Evolutionary conservation across 1,140 invertebrate species (phyloP).

Genomic region (Monochamus saltuarius): DNA sequence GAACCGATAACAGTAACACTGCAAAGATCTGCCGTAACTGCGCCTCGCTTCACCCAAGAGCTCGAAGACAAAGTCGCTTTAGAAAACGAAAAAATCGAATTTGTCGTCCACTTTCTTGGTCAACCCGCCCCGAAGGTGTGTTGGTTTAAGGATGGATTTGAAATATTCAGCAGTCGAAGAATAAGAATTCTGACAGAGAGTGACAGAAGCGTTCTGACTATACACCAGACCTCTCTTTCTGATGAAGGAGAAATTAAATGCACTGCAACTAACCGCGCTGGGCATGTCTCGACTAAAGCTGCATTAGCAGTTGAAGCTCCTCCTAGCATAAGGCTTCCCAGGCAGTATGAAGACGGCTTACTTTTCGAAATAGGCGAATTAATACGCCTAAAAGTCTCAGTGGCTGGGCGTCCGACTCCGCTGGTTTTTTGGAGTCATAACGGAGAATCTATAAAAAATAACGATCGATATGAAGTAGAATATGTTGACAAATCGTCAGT

Average conservation of each 20-base stretch:
- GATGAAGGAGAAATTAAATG: slow-evolving; percentile 89
- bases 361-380: slow-evolving; percentile 46
- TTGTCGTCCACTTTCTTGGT: slow-evolving; percentile 78
- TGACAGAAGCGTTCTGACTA: slow-evolving; percentile 75
- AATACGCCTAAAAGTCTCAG: slow-evolving; percentile 55
- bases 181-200: slow-evolving; percentile 76
- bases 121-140: slow-evolving; percentile 80
- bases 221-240: slow-evolving; percentile 73
- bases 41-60: slow-evolving; percentile 68
- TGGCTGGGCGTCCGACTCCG: slow-evolving; percentile 85
- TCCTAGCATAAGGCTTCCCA: slow-evolving; percentile 73
- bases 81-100: slow-evolving; percentile 82
- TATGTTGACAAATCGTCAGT: slow-evolving; percentile 69
- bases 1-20: slow-evolving; percentile 75
- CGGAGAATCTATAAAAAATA: slow-evolving; percentile 66
- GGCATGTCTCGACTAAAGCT: slow-evolving; percentile 74
- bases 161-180: slow-evolving; percentile 79
- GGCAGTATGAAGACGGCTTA: slow-evolving; percentile 77
- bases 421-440: slow-evolving; percentile 84
- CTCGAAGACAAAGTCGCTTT: slow-evolving; percentile 66
- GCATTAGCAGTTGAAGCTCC: slow-evolving; percentile 75
- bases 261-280: slow-evolving; percentile 79
- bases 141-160: slow-evolving; percentile 92
- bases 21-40: slow-evolving; percentile 64
- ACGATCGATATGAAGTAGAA: slow-evolving; percentile 68